phyloP scores from a whole-genome alignment of 2,888 invertebrate genomes.

The Platypus cylindrus region DNA sequence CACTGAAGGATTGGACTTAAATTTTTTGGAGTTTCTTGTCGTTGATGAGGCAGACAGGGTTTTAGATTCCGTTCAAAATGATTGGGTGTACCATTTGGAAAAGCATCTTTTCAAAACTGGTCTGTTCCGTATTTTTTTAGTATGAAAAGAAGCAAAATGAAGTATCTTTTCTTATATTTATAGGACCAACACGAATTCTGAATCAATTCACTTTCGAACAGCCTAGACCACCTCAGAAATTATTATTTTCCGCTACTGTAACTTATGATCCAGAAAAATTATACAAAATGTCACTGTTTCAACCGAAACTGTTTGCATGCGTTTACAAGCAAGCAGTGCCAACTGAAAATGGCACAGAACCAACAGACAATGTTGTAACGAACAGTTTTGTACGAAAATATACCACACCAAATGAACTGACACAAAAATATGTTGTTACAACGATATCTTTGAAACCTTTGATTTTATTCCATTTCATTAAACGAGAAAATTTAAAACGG shows the following conservation, averaged over 20 bases:
- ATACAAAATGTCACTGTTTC: conserved; percentile 75
- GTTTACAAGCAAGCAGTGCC: conserved; percentile 32
- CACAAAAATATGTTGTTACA: conserved; percentile 55
- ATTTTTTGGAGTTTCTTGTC: conserved; percentile 62
- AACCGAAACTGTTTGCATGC: conserved; percentile 83
- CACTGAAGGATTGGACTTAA: conserved; percentile 65
- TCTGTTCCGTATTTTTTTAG: conserved; percentile 9
- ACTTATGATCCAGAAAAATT: conserved; percentile 94
- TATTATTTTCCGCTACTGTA: conserved; percentile 94
- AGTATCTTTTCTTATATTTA: conserved; percentile 7
- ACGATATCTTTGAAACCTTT: conserved; percentile 64
- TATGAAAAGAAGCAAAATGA: neutral
- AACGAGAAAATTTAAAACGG: conserved; percentile 52
- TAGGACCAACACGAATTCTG: conserved; percentile 22
- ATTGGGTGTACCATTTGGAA: conserved; percentile 79
- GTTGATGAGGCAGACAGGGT: conserved; percentile 97
- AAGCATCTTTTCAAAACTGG: conserved; percentile 41
- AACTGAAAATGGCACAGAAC: conserved; percentile 13
- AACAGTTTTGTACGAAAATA: conserved; percentile 61
- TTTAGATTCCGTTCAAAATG: conserved; percentile 81
- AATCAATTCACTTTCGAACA: conserved; percentile 28
- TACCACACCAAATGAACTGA: conserved; percentile 66
- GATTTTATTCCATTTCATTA: conserved; percentile 58
- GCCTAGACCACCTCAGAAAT: conserved; percentile 52
- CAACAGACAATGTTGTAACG: conserved; percentile 25